A percentile compares a stretch with the other conserved stretches of the same genome.
Evolutionary conservation across 2,888 invertebrate genomes (phyloP).

Genomic region (Eueremaeus valkanovi): DNA sequence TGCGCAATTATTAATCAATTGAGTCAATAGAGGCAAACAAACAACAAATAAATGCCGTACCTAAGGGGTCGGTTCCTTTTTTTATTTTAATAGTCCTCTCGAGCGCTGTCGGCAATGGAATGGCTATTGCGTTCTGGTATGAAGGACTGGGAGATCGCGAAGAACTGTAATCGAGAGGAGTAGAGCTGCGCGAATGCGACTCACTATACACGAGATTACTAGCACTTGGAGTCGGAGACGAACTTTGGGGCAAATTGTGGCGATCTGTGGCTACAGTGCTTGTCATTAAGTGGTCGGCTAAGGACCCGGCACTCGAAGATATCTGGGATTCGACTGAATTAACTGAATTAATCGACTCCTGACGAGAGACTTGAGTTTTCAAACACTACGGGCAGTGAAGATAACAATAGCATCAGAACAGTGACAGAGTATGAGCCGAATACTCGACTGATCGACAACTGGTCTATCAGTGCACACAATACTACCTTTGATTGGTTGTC

Average conservation of each 20-base stretch:
- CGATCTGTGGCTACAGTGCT: conserved; percentile 19
- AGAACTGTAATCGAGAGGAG: conserved; percentile 42
- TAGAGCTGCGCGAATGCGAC: conserved; percentile 45
- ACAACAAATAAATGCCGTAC: conserved; percentile 52
- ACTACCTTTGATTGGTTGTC: conserved; percentile 8
- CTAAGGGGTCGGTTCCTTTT: conserved; percentile 59
- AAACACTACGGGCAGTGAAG: no score
- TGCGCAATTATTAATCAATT: conserved; percentile 9
- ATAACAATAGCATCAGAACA: no score
- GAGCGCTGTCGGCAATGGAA: conserved; percentile 56
- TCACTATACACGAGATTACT: conserved; percentile 39
- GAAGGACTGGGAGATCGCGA: conserved; percentile 40
- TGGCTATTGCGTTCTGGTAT: conserved; percentile 5
- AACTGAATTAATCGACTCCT: conserved; percentile 1
- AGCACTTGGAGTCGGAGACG: conserved; percentile 35
- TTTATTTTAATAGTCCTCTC: conserved; percentile 59
- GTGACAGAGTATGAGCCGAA: neutral
- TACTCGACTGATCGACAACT: no score
- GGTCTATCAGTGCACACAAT: neutral
- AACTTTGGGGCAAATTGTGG: neutral
- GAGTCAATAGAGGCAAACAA: neutral
- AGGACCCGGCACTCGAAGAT: conserved; percentile 35
- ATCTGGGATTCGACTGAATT: conserved; percentile 16
- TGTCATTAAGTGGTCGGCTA: conserved; percentile 26
- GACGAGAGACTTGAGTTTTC: neutral